Evolutionary conservation across 53 echinoderm and acorn worm genomes (phyloP), one percentile per base, ranked within the genome.

Genomic region (Henricia sp.): DNA sequence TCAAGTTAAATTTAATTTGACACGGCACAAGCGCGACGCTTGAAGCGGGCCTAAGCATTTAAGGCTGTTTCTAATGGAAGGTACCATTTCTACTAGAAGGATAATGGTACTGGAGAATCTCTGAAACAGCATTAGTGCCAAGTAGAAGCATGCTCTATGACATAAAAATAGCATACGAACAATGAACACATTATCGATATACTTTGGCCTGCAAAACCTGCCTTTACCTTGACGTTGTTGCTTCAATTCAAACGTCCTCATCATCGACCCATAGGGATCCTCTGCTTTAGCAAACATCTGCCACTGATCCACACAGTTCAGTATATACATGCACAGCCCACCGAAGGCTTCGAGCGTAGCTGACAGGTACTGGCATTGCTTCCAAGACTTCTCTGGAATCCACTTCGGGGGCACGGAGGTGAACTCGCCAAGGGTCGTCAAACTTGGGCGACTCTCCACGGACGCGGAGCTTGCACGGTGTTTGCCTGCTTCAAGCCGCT

Each of bases 321-420:
- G 77, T 20, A 99, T 86, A 52, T 91, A 94, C 90, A 94, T 90
- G 64, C 99, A 99, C 60, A 99, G 84, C 0, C 94, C 94, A 42
- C 78, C 38, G 58, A 92, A 94, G 20, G 85, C 65, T 21, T 95
- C 92, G 85, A 95, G 67, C 12, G 87, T 86, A 21, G 92, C 86
- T 19, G 99, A 99, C 25, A 99, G 89, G 58, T 99, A 99, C 87
- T 99, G 99, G 52, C 94, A 99, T 52, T 99, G 99, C 76, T 91
- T 92, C 99, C 99, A 99, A 8, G 89, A 78, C 62, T 86, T 91
- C 76, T 99, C 99, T 2, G 99, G 85, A 28, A 99, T 92, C 99
- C 99, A 99, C 37, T 89, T 90, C 12, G 99, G 99, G 14, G 94
- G 92, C 29, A 38, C 87, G 27, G 99, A 94, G 44, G 94, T 99